Percentiles rank a stretch among this genome's conserved stretches.
Conservation (phyloP, 2,113 vertebrate species). For the Cephalopterus ornatus region DNA sequence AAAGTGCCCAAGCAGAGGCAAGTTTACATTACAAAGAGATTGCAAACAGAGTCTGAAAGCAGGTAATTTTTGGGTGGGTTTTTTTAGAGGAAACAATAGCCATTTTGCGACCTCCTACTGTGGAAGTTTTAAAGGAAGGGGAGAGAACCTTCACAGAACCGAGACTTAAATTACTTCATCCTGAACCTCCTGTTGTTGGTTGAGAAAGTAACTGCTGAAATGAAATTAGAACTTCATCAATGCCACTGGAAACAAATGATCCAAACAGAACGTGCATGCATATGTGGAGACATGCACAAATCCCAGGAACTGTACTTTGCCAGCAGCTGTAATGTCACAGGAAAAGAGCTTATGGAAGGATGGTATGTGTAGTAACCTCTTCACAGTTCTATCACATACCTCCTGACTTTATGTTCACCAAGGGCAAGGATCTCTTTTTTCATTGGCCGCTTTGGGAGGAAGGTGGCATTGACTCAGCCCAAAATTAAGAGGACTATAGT, state of each 20-base stretch:
- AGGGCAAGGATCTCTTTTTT: not conserved
- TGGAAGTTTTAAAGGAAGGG: not conserved
- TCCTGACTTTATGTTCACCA: not conserved
- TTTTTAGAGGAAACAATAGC: not conserved
- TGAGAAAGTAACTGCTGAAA: not conserved
- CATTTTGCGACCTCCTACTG: not conserved
- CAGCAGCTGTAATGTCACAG: not conserved
- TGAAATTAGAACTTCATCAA: not conserved
- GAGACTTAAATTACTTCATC: not conserved
- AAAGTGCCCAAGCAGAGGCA: not conserved
- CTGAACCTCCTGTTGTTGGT: not conserved
- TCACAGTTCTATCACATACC: not conserved
- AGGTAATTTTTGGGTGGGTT: not conserved
- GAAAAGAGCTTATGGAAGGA: not conserved
- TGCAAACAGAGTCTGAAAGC: not conserved
- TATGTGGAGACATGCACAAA: not conserved
- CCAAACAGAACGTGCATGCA: not conserved
- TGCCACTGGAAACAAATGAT: not conserved
- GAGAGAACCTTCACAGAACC: not conserved
- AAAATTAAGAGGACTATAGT: not conserved
- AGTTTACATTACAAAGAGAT: not conserved
- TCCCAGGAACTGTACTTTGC: not conserved
- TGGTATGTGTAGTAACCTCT: not conserved
- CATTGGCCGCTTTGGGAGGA: not conserved
- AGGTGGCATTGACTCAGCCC: not conserved